Percentiles rank a stretch among this genome's conserved stretches.
These are phyloP conservation scores for Lampris incognitus DNA, from an alignment of 2,113 vertebrate species.

Conservation along the genomic window DNA sequence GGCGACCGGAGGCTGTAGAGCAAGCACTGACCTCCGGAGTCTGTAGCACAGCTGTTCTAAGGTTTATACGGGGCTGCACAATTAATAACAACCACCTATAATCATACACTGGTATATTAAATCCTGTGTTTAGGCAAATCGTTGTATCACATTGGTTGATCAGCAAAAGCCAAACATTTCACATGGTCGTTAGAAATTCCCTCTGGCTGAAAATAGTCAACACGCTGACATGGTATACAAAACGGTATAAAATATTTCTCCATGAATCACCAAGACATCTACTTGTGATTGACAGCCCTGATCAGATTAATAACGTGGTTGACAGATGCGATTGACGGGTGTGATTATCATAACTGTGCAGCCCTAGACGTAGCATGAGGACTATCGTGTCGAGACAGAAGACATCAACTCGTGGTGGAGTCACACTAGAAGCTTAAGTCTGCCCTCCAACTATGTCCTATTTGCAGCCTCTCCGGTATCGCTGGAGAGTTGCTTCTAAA, in stretches of 20 bases:
- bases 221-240: not conserved
- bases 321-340: not conserved
- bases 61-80: conserved; percentile 17
- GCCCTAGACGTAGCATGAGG: no score
- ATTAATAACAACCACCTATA: not conserved
- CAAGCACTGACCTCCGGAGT: conserved; percentile 20
- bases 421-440: conserved; percentile 14
- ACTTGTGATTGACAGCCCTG: not conserved
- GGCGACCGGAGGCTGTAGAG: conserved; percentile 22
- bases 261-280: not conserved
- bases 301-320: no score
- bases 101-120: not conserved
- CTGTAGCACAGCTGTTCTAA: not conserved
- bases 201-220: not conserved
- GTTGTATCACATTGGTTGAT: no score
- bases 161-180: no score
- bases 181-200: not conserved
- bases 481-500: conserved; percentile 37
- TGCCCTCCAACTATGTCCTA: not conserved
- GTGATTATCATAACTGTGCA: not conserved
- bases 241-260: not conserved
- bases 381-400: not conserved
- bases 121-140: no score
- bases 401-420: conserved; percentile 5
- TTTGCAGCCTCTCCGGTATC: conserved; percentile 42